Base-by-base conservation (phyloP, 2,797 vertebrate genomes). In the Channa striata region DNA sequence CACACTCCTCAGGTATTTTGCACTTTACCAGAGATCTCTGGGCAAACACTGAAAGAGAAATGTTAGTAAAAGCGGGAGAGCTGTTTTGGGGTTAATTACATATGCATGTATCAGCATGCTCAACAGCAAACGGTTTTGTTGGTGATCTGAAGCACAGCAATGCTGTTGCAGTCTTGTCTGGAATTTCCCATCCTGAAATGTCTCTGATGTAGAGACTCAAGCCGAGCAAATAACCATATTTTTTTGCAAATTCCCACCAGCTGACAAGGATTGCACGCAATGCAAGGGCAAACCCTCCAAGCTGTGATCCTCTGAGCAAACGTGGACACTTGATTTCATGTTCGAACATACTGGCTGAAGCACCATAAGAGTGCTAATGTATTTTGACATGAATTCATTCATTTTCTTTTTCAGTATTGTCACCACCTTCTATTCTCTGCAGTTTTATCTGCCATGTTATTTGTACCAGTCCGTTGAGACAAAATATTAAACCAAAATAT, bases 151-250 rank as follows among this genome's bases (percentile, higher is more conserved):
- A 34, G 34, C 2, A 1, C 11, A 53, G 39, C 52, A 62, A 20
- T 53, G 19, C 25, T 68, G 8, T 62, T 72, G 70, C 67, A 51
- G 20, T 59, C 49, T 37, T 54, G 9, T 52, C 49, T 67, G 74
- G 70, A 85, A 73, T 60, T 68, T 71, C 64, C 74, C 60, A 46
- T 59, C 48, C 21, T 43, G 13, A 60, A 65, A 51, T 72, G 34
- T 23, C 21, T 74, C 59, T 62, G 67, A 72, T 68, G 51, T 46
- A 25, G 40, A 68, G 47, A 60, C 72, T 61, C 0, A 48, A 57
- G 5, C 62, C 40, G 78, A 50, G 68, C 52, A 56, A 83, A 70
- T 30, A 46, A 77, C 20, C 61, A 65, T 4, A 11, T 56, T 68
- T 30, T n/a, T 67, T 43, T 36, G 23, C 67, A 44, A 71, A 59